A percentile compares a stretch with the other conserved stretches of the same genome.
These are phyloP conservation scores for Troglohyphantes excavatus DNA, from an alignment of 2,888 invertebrate genomes.

Conservation along the genomic window DNA sequence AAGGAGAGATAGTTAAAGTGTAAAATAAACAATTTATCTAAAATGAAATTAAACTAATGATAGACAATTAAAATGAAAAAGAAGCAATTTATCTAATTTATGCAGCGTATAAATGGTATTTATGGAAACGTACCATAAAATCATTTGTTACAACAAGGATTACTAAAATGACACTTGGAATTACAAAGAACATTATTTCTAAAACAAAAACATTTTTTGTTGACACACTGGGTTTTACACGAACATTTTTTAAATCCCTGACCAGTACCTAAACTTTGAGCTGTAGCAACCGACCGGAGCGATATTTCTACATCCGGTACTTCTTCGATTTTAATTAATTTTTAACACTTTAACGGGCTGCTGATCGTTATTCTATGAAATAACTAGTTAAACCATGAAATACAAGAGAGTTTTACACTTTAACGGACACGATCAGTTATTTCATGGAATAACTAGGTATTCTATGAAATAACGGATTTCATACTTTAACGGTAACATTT, in stretches of 20 bases:
- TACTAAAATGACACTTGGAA: too few relatives aligned
- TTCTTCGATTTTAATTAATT: conserved; percentile 44
- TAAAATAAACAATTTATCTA: too few relatives aligned
- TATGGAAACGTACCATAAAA: too few relatives aligned
- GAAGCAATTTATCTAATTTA: too few relatives aligned
- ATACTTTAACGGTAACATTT: conserved; percentile 70
- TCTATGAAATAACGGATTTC: conserved; percentile 75
- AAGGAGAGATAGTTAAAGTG: too few relatives aligned
- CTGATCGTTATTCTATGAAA: conserved; percentile 26
- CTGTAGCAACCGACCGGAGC: conserved; percentile 71
- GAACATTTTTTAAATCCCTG: conserved; percentile 69
- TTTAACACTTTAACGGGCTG: conserved; percentile 6
- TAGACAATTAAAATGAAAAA: too few relatives aligned
- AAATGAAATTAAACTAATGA: too few relatives aligned
- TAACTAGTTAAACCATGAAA: conserved; percentile 74
- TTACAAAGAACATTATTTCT: too few relatives aligned
- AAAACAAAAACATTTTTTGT: too few relatives aligned
- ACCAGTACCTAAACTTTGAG: conserved; percentile 72
- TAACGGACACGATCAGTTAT: conserved; percentile 74
- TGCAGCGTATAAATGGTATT: too few relatives aligned
- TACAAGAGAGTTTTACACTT: conserved; percentile 73
- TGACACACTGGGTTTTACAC: conserved; percentile 66
- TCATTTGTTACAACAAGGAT: too few relatives aligned
- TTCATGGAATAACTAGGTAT: conserved; percentile 72
- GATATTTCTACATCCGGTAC: conserved; percentile 71